Evolutionary conservation across 2,113 vertebrate genomes (phyloP), one percentile per base, ranked within the genome.

Genomic region (Dromiciops gliroides): DNA sequence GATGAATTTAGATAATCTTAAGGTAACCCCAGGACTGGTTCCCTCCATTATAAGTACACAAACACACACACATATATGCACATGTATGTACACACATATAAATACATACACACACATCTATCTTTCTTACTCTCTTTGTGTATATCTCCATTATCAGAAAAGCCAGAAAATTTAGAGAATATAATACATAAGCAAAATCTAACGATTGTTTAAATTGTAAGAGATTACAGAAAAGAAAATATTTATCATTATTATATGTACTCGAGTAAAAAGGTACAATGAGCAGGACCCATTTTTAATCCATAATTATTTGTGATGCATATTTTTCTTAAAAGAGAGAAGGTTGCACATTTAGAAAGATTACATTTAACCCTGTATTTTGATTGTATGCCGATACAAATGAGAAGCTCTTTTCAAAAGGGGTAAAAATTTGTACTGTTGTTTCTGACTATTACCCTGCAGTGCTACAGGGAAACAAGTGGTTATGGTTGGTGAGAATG

Each of bases 11-110:
- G 8, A 92, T 95, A n/a, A 67, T 95, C 16, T 16, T 49, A 60
- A 98, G 96, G 93, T 60, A 92, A 83, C 89, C 0, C 48, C 93
- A 97, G 93, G 44, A 97, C 10, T 48, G 44, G 94, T 95, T 89
- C 48, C 37, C 26, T 91, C 56, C 75, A 89, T 94, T 94, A 96
- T 51, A 96, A 67, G 3, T 2, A 60, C 48, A 49, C 67, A 24
- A 52, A 48, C 23, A 60, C 10, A 96, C 89, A 88, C 3, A 48
- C 75, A 14, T 8, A 37, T 10, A 67, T 49, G 50, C 50, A 50
- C 3, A 51, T 10, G 22, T 19, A 50, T 51, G 3, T 53, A 22
- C 8, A 48, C 14, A n/a, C 50, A 0, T 24, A 8, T 53, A n/a
- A n/a, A n/a, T n/a, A 50, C 67, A 7, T 53, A 22, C 8, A 48